phyloP scores from a whole-genome alignment of 2,797 vertebrate species.

The Geotrypetes seraphini region DNA sequence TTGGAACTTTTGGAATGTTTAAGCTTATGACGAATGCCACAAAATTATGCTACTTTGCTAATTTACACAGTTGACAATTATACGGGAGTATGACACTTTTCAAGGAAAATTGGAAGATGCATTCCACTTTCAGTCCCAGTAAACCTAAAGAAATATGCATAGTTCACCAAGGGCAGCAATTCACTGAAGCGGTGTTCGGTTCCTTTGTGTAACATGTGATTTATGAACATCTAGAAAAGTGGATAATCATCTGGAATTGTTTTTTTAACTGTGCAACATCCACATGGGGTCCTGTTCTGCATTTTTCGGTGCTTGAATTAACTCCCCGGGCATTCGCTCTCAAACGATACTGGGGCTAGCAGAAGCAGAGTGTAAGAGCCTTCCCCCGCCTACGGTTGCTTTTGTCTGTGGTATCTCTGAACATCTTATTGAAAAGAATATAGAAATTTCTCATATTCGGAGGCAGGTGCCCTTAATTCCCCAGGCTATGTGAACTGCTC shows the following conservation, averaged over 20 bases:
- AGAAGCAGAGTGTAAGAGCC: not conserved
- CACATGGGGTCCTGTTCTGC: conserved; percentile 8
- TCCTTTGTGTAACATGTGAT: conserved; percentile 22
- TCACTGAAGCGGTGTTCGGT: conserved; percentile 25
- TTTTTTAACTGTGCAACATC: conserved; percentile 19
- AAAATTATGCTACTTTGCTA: too few species aligned
- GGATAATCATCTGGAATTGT: conserved; percentile 32
- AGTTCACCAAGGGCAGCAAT: conserved; percentile 11
- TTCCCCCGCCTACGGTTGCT: conserved; percentile 4
- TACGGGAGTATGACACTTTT: too few species aligned
- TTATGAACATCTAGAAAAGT: conserved; percentile 26
- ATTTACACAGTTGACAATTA: too few species aligned
- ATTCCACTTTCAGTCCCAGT: too few species aligned
- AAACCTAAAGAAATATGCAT: too few species aligned
- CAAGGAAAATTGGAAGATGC: not conserved
- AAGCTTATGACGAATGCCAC: too few species aligned
- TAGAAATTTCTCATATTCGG: conserved; percentile 9
- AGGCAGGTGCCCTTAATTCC: not conserved
- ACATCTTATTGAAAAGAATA: conserved; percentile 10
- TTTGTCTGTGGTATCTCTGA: conserved; percentile 9
- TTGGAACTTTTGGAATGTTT: too few species aligned
- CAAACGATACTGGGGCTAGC: not conserved
- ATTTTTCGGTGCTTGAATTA: conserved; percentile 17
- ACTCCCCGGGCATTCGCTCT: conserved; percentile 9
- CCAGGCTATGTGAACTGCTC: not conserved